Base-by-base conservation (phyloP, 2,113 vertebrate species). In the Crypturellus undulatus region DNA sequence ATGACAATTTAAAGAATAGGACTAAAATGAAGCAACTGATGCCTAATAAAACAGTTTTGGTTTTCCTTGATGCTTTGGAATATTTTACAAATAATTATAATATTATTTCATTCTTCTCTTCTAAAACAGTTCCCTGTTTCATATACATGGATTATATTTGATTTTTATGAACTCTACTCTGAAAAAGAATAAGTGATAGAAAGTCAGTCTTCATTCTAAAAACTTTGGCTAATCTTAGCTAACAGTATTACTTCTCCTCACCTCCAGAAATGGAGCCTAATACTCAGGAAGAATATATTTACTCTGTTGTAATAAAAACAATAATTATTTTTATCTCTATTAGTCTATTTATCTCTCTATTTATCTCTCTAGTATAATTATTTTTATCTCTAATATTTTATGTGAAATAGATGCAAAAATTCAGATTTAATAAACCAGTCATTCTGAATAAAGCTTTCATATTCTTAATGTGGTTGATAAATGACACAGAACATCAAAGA, bases 381-480 rank as follows among this genome's bases (percentile, higher is more conserved):
- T 87, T 88, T 94, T 85, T 73, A 38, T 58, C 45, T 84, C 92
- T 75, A 96, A 91, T 87, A 75, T 62, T 94, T 95, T 58, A 77
- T 84, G 22, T 62, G 38, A 94, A 78, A 79, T 24, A 84, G 8
- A 76, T 62, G 32, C 77, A 95, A 87, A 93, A 36, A 96, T 86
- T 52, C 3, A 92, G 38, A 92, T 89, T 93, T 94, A 92, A 91
- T 83, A 94, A 91, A 52, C 26, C 3, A 80, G 43, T 89, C 12
- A 47, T 84, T 93, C 71, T 79, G 34, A 96, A 91, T 94, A 85
- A 92, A 96, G 87, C 19, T 75, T 91, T 92, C 68, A 91, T 91
- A 73, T 87, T 73, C 47, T 88, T 94, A 96, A 93, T 85, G n/a
- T 73, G 84, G 18, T 81, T 96, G 71, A 96, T 94, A 97, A 96